phyloP scores from a whole-genome alignment of 1,140 invertebrate species.

The Helicorthomorpha holstii region DNA sequence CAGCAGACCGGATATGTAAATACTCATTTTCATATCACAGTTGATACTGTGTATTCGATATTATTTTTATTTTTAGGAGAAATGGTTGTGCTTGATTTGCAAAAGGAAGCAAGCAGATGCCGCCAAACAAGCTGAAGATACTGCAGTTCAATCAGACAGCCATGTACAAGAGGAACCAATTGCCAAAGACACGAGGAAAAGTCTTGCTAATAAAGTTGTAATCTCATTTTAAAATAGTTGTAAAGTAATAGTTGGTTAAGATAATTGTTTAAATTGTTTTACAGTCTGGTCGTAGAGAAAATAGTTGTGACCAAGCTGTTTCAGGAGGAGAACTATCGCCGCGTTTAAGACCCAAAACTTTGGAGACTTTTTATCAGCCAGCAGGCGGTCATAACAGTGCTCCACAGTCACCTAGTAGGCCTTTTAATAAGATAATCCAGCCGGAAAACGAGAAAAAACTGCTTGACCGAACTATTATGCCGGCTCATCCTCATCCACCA shows the following conservation, averaged over 20 bases:
- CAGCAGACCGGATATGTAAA: no score
- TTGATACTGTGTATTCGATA: background rate
- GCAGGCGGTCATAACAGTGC: background rate
- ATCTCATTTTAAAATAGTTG: background rate
- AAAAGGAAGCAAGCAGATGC: conserved; percentile 3
- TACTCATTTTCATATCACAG: background rate
- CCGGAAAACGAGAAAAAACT: no score
- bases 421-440: background rate
- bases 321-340: background rate
- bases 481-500: background rate
- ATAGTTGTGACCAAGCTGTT: background rate
- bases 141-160: no score
- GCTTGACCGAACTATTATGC: no score
- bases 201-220: no score
- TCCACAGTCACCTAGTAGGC: background rate
- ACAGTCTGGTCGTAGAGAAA: background rate
- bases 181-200: no score
- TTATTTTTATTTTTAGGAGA: background rate
- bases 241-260: background rate
- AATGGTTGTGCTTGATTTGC: conserved; percentile 7
- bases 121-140: no score
- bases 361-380: background rate
- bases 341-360: background rate
- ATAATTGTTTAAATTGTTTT: background rate
- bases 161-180: no score